phyloP scores from a whole-genome alignment of 2,797 vertebrate genomes.

The Enteromius paludinosus region DNA sequence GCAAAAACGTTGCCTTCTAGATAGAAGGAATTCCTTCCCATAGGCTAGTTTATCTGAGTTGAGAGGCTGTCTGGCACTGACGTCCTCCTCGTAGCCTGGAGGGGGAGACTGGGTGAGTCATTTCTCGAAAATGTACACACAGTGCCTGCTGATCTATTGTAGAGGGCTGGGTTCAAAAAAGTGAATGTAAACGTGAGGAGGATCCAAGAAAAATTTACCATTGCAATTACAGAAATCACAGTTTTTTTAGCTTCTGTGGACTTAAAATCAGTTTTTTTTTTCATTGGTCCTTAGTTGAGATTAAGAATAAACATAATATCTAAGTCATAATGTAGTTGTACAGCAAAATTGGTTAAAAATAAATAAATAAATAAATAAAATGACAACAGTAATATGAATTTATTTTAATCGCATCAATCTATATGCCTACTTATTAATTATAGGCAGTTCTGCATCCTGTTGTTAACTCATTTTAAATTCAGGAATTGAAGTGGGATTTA shows the following conservation, averaged over 20 bases:
- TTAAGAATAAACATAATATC: background rate
- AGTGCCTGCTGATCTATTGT: constrained; percentile 16
- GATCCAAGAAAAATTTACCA: background rate
- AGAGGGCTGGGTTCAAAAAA: constrained; percentile 25
- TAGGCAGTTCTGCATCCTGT: background rate
- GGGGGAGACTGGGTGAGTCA: constrained; percentile 48
- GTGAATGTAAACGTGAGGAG: constrained; percentile 28
- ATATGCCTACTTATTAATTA: background rate
- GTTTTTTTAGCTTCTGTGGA: background rate
- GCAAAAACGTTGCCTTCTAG: constrained; percentile 11
- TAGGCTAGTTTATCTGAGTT: constrained; percentile 40
- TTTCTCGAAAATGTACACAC: constrained; percentile 51
- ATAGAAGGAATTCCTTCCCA: constrained; percentile 48
- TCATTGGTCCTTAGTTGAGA: background rate
- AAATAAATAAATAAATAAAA: background rate
- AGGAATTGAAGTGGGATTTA: background rate
- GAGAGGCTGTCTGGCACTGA: constrained; percentile 31
- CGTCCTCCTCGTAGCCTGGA: constrained; percentile 23
- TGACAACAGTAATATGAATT: background rate
- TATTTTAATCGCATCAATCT: background rate
- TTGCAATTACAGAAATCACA: background rate
- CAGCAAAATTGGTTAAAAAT: background rate
- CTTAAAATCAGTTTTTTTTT: background rate
- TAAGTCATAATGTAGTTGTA: background rate
- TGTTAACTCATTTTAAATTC: background rate